phyloP scores from a whole-genome alignment of 2,113 vertebrate species.

The Atrichornis clamosus region DNA sequence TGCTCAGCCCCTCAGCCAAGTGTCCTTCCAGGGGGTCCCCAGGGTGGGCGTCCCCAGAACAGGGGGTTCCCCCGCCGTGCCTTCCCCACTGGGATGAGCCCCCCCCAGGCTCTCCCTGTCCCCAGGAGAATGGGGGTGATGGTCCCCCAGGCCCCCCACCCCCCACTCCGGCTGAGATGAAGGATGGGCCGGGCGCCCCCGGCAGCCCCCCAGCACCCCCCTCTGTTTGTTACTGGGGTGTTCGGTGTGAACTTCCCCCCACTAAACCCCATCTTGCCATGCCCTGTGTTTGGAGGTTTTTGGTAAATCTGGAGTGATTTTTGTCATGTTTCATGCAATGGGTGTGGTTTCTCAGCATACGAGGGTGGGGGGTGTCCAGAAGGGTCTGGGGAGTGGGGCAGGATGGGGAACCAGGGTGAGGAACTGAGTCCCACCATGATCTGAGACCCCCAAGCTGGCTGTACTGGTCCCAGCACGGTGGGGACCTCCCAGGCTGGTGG shows the following conservation, averaged over 20 bases:
- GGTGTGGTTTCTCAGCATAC: background rate
- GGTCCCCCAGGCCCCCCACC: no score
- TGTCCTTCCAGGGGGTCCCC: background rate
- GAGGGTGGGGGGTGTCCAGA: rapidly evolving
- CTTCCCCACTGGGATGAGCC: background rate
- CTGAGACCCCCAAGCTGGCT: background rate
- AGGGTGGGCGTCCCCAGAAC: background rate
- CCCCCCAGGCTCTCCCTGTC: background rate
- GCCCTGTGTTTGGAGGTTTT: background rate
- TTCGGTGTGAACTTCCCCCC: background rate
- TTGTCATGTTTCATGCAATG: background rate
- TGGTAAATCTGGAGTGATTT: background rate
- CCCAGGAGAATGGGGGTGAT: background rate
- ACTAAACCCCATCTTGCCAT: background rate
- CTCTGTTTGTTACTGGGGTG: background rate
- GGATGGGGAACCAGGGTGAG: background rate
- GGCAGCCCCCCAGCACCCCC: background rate
- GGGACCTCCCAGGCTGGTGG: background rate
- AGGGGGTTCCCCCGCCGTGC: background rate
- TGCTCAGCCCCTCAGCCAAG: background rate
- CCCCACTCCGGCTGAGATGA: constrained; percentile 1
- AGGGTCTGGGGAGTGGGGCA: background rate
- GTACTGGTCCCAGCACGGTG: background rate
- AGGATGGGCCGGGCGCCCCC: background rate
- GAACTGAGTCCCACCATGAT: background rate